phyloP scores from a whole-genome alignment of 1,140 invertebrate genomes.

The Hyles vespertilio region DNA sequence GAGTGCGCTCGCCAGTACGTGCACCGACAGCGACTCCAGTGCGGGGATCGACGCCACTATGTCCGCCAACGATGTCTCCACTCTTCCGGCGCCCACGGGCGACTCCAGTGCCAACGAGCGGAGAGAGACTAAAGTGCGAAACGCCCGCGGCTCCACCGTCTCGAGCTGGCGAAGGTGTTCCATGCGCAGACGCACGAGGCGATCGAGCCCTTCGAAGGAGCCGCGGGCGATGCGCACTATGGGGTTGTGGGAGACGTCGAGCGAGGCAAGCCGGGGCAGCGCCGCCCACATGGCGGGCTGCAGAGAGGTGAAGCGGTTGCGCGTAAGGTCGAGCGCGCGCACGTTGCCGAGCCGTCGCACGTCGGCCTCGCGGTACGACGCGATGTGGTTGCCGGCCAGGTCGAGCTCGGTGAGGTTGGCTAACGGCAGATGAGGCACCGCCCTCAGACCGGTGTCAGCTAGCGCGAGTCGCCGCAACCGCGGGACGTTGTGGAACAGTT shows the following conservation, averaged over 20 bases:
- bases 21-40: slow-evolving; percentile 78
- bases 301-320: slow-evolving; percentile 78
- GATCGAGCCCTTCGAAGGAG: slow-evolving; percentile 64
- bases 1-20: slow-evolving; percentile 81
- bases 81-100: slow-evolving; percentile 76
- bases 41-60: slow-evolving; percentile 74
- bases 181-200: slow-evolving; percentile 66
- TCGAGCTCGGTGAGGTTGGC: slow-evolving; percentile 81
- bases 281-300: slow-evolving; percentile 76
- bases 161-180: slow-evolving; percentile 69
- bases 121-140: slow-evolving; percentile 80
- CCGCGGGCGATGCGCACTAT: slow-evolving; percentile 68
- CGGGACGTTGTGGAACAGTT: slow-evolving; percentile 88
- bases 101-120: slow-evolving; percentile 80
- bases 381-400: slow-evolving; percentile 82
- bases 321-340: slow-evolving; percentile 77
- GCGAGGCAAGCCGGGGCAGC: slow-evolving; percentile 72
- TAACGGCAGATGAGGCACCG: slow-evolving; percentile 80
- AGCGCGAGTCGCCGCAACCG: slow-evolving; percentile 82
- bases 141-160: slow-evolving; percentile 78
- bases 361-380: slow-evolving; percentile 74
- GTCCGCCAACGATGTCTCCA: slow-evolving; percentile 78
- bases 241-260: slow-evolving; percentile 79
- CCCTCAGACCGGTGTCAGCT: slow-evolving; percentile 80
- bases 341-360: slow-evolving; percentile 78